A percentile compares a stretch with the other conserved stretches of the same genome.
Conservation (phyloP, 2,113 vertebrate species). For the Sinocyclocheilus anophthalmus region DNA sequence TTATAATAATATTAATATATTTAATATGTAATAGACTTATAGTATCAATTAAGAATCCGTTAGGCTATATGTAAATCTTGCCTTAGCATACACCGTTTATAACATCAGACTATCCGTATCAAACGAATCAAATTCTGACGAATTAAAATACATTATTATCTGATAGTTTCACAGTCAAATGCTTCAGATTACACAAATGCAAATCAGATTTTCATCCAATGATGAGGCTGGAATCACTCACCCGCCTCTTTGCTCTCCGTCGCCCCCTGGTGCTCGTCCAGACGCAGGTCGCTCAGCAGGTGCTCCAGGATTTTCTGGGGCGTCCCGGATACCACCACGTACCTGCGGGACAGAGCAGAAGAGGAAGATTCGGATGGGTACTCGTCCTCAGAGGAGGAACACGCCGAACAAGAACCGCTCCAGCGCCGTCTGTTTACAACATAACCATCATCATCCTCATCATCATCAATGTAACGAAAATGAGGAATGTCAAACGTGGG, state of each 20-base stretch:
- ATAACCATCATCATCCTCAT: slow-evolving; percentile 65
- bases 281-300: slow-evolving; percentile 89
- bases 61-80: no score
- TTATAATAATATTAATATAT: no score
- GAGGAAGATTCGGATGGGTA: slow-evolving; percentile 76
- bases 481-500: slow-evolving; percentile 90
- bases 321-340: slow-evolving; percentile 94
- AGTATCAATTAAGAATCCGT: no score
- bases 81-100: no score
- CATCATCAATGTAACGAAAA: slow-evolving; percentile 94
- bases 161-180: neutral
- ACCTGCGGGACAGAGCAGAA: slow-evolving; percentile 85
- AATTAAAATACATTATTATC: neutral
- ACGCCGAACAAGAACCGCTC: slow-evolving; percentile 75
- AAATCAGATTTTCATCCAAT: neutral
- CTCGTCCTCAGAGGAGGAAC: slow-evolving; percentile 78
- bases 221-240: slow-evolving; percentile 64
- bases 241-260: slow-evolving; percentile 89
- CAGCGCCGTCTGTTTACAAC: neutral
- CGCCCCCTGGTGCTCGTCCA: slow-evolving; percentile 87
- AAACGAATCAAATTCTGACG: neutral
- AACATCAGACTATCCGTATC: no score
- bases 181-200: neutral
- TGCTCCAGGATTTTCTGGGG: slow-evolving; percentile 98
- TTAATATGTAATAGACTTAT: no score